Base-by-base conservation (phyloP, 2,888 invertebrate genomes). In the Melieria picta region DNA sequence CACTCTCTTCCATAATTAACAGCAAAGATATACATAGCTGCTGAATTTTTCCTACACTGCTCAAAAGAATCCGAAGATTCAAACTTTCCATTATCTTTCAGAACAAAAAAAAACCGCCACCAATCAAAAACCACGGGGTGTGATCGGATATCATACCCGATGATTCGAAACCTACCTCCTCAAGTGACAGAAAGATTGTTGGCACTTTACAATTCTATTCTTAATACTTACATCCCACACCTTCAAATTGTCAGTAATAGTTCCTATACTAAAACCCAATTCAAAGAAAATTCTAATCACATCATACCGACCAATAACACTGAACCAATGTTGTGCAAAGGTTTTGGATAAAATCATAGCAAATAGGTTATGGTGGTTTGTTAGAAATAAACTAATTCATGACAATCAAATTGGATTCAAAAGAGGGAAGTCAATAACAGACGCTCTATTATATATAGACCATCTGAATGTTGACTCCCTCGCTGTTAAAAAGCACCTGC, bases 291-390 rank as follows among this genome's bases (percentile, higher is more conserved):
- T 16, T 16, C 10, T 30, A 10, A 63, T 30, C 16, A 47, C 63
- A 6, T 63, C 48, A 7, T 63, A 48, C 63, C 63, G 48, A 63
- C 63, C 48, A 11, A 62, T 62, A n/a, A 45, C 47, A 9, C 6
- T 61, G 10, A 42, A 43, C 43, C 61, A 30, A 7, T 43, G 43
- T n/a, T 42, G 16, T 11, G 62, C 47, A 60, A 60, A 60, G 46
- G n/a, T 60, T 45, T 45, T 60, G n/a, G 60, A 60, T 13, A 45
- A 60, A 60, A 60, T 43, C 11, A 43, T 60, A 13, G 60, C 60
- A 30, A 30, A 30, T 30, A 30, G 30, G 30, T 30, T 30, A 30
- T 30, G 30, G 30, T 30, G 30, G 30, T 30, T 30, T 30, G 30
- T 30, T 30, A 30, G 30, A 30, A 30, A 30, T 30, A 30, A 30